Base-by-base conservation (phyloP, 2,797 vertebrate genomes). In the Discoglossus pictus region DNA sequence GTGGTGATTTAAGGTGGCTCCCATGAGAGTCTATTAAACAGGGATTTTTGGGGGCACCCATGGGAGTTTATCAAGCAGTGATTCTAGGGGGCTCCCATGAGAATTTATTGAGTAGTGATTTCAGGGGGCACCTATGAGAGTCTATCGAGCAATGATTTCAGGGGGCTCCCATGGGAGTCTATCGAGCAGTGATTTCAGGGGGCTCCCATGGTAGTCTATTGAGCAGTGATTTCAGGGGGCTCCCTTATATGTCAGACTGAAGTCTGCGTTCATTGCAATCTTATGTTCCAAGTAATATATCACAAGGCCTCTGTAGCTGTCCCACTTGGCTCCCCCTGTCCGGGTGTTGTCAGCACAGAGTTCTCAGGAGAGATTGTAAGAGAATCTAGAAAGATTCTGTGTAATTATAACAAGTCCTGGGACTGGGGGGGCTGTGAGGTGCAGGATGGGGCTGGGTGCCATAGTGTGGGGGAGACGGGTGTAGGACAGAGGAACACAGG, bases 401-500 rank as follows among this genome's bases (percentile, higher is more conserved):
- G 8, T 31, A 31, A 46, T 21, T 2, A 12, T 17, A 47, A 38
- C 21, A 6, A 17, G 20, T 27, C n/a, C 31, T 39, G 35, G 31
- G 61, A 51, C 35, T 11, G 15, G 39, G n/a, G 35, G 21, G 43
- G 18, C 35, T 59, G 4, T 31, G 54, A 34, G 46, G 65, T 67
- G 43, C 40, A 31, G 21, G 16, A 15, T n/a, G 27, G 51, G 53
- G 64, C 43, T 67, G 20, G 11, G 18, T 59, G 20, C 44, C 43
- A 20, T 23, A n/a, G 34, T 17, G 43, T 18, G 53, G 47, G 61
- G 64, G 53, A 67, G 52, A 42, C 13, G 24, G 21, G 27, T 51
- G 23, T 16, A 67, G 35, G 23, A 59, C 10, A 42, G 13, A 51
- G 23, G 36, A 66, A 67, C 27, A 17, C 43, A 67, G 65, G 54